Conservation (phyloP, 2,113 vertebrate species). For the Dendrocopos noguchii region DNA sequence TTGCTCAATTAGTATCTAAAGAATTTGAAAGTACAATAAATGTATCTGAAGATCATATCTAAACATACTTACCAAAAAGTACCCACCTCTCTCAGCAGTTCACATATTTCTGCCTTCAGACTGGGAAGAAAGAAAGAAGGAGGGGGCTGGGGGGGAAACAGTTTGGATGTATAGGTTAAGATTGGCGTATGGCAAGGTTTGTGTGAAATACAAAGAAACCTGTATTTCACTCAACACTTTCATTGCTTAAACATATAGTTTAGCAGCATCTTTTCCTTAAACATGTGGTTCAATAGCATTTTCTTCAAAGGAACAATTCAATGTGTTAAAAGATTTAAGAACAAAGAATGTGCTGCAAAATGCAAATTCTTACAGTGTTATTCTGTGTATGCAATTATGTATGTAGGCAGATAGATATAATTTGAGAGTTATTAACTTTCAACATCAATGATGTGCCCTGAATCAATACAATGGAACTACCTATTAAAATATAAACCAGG, state of each 20-base stretch:
- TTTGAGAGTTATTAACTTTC: slow-evolving; percentile 72
- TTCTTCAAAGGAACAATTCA: slow-evolving; percentile 63
- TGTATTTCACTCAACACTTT: slow-evolving; percentile 54
- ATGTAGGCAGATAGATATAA: slow-evolving; percentile 68
- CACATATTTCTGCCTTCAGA: slow-evolving; percentile 45
- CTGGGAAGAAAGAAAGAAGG: neutral
- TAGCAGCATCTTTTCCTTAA: slow-evolving; percentile 64
- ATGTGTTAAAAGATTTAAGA: slow-evolving; percentile 69
- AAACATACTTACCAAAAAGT: slow-evolving; percentile 61
- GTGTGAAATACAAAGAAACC: slow-evolving; percentile 56
- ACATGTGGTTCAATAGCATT: slow-evolving; percentile 62
- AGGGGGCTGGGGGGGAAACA: neutral
- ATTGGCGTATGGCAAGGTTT: slow-evolving; percentile 42
- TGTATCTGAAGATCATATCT: slow-evolving; percentile 54
- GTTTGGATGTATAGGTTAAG: slow-evolving; percentile 38
- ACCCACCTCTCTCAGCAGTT: slow-evolving; percentile 45
- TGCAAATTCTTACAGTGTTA: slow-evolving; percentile 59
- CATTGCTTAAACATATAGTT: slow-evolving; percentile 65
- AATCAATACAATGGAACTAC: slow-evolving; percentile 66
- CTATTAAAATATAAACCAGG: slow-evolving; percentile 67
- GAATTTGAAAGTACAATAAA: slow-evolving; percentile 50
- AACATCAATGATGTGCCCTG: slow-evolving; percentile 62
- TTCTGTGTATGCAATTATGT: slow-evolving; percentile 66
- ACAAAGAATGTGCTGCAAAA: slow-evolving; percentile 69
- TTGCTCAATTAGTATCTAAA: slow-evolving; percentile 40